These are phyloP conservation scores for Rachycentron canadum DNA, from an alignment of 2,797 vertebrate genomes.

Conservation along the genomic window DNA sequence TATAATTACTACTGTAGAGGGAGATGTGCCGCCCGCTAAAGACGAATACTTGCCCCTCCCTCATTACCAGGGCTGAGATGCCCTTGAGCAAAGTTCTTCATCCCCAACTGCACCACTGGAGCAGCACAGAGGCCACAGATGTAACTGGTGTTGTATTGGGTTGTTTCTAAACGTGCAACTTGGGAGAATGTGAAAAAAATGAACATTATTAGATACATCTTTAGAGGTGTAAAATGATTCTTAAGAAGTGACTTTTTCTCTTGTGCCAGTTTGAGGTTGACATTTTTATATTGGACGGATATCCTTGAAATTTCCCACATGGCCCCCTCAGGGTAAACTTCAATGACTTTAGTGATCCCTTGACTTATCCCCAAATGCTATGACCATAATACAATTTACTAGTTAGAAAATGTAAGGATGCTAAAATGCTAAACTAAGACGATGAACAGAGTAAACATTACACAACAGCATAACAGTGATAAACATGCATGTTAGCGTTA, in stretches of 20 bases:
- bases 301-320: neutral
- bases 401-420: neutral
- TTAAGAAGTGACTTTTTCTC: neutral
- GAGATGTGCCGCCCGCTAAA: neutral
- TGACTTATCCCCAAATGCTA: neutral
- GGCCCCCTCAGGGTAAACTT: neutral
- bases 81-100: neutral
- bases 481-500: neutral
- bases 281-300: neutral
- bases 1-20: neutral
- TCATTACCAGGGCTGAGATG: neutral
- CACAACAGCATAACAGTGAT: neutral
- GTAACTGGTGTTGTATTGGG: neutral
- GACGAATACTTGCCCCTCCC: neutral
- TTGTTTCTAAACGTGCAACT: neutral
- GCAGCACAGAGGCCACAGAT: neutral
- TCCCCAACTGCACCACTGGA: neutral
- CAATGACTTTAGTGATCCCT: neutral
- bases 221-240: no score
- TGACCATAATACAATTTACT: no score
- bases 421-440: neutral
- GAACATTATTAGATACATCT: neutral
- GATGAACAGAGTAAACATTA: neutral
- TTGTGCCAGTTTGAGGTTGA: neutral
- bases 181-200: neutral